Evolutionary conservation across 2,113 vertebrate genomes (phyloP), one percentile per base, ranked within the genome.

Genomic region (Speoplatyrhinus poulsoni): DNA sequence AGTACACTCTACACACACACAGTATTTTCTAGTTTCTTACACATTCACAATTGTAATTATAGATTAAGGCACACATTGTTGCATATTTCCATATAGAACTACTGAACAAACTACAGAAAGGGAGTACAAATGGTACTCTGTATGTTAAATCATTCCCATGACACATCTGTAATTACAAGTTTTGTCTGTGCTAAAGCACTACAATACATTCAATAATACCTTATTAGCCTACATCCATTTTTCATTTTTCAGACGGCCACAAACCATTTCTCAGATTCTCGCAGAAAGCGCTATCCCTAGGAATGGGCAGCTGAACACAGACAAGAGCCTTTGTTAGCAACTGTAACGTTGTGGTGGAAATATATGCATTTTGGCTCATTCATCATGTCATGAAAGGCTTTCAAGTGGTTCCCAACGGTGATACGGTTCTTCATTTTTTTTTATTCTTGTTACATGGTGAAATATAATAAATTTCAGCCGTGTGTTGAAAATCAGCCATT

Each of bases 381-480:
- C 72, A 86, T 80, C 65, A 50, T 65, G 73, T 80, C 69, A 73
- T 57, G 65, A 85, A 80, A 87, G 68, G 72, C 72, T 65, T 77
- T 88, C 73, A 65, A 78, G 76, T 54, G 49, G 59, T 47, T 60
- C 67, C 71, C 64, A 72, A 67, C 48, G 71, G 77, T 58, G 46
- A 36, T 68, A 46, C n/a, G 67, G 60, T 57, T 69, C 61, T 46
- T 32, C 47, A 16, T 54, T 54, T 54, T 52, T 63, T 52, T 63
- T 36, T 15, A 7, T 50, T 16, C 55, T 50, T 60, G 75, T 62
- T 63, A 77, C 69, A 81, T 76, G 61, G 67, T 36, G 58, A 82
- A 83, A 82, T 73, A 90, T 82, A 83, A 84, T 81, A 82, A 76
- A 77, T 81, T 82, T 73, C 71, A 79, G 77, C 64, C 74, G 33